A percentile compares a stretch with the other conserved stretches of the same genome.
Conservation (phyloP, 1,140 invertebrate genomes). For the Neuroterus valhalla region DNA sequence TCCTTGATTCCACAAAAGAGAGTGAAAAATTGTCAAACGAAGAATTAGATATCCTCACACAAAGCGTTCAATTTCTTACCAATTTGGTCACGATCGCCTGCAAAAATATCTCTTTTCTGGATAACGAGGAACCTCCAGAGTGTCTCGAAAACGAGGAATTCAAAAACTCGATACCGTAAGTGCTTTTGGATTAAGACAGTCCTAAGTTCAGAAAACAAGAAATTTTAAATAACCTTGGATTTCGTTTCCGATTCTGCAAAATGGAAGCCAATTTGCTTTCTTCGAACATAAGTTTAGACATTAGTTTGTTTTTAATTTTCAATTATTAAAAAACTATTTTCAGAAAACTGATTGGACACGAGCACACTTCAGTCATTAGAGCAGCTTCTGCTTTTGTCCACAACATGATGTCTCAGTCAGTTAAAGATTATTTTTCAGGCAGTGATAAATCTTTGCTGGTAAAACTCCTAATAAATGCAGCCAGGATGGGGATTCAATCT, state of each 20-base stretch:
- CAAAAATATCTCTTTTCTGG: slow-evolving; percentile 34
- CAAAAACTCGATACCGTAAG: slow-evolving; percentile 59
- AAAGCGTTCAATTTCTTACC: slow-evolving; percentile 62
- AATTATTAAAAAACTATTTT: neutral
- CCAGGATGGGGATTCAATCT: slow-evolving; percentile 53
- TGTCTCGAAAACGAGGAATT: slow-evolving; percentile 49
- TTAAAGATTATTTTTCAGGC: slow-evolving; percentile 43
- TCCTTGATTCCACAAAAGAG: slow-evolving; percentile 36
- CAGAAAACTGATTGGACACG: slow-evolving; percentile 49
- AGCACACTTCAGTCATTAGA: slow-evolving; percentile 48
- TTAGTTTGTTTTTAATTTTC: too few relatives aligned
- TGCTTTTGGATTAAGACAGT: slow-evolving; percentile 27
- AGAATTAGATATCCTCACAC: slow-evolving; percentile 55
- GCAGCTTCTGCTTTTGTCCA: slow-evolving; percentile 61
- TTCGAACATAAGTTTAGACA: too few relatives aligned
- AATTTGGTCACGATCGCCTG: slow-evolving; percentile 60
- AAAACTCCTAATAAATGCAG: slow-evolving; percentile 53
- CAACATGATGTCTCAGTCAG: slow-evolving; percentile 54
- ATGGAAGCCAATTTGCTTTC: too few relatives aligned
- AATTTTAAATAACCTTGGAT: slow-evolving; percentile 10
- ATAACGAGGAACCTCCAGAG: slow-evolving; percentile 35
- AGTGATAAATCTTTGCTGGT: slow-evolving; percentile 47
- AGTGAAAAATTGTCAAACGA: slow-evolving; percentile 40
- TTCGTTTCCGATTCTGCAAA: too few relatives aligned
- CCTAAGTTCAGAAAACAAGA: neutral